phyloP scores from a whole-genome alignment of 2,113 vertebrate species.

The Seriola dumerili region DNA sequence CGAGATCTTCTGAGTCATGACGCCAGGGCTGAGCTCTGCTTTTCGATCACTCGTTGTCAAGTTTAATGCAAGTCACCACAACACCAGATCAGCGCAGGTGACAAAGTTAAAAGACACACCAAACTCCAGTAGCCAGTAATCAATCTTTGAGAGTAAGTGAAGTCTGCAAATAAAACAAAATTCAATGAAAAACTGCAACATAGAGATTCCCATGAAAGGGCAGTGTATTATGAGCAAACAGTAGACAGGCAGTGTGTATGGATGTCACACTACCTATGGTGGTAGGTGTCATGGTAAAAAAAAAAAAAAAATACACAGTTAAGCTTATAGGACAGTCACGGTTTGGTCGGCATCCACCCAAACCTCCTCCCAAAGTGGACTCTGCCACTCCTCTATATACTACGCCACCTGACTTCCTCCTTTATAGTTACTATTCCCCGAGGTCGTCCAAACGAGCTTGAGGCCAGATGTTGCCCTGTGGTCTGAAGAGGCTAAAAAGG shows the following conservation, averaged over 20 bases:
- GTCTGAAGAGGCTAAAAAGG: no score
- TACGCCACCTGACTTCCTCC: no score
- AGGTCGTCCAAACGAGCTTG: no score
- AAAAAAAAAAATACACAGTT: no score
- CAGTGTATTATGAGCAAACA: neutral
- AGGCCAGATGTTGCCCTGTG: no score
- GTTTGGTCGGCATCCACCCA: no score
- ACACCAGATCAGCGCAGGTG: neutral
- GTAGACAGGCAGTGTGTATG: neutral
- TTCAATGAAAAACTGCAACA: no score
- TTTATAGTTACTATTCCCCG: no score
- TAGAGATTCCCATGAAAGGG: neutral
- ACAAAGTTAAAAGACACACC: neutral
- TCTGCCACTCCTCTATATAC: no score
- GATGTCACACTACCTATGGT: neutral
- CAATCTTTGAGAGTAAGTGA: no score
- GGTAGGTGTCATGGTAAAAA: no score
- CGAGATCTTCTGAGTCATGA: neutral
- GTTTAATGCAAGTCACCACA: neutral
- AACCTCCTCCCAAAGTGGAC: neutral
- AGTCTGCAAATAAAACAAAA: neutral
- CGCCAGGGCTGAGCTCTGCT: neutral
- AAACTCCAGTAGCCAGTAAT: neutral
- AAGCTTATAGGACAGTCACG: no score
- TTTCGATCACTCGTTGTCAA: neutral